These are phyloP conservation scores for Athalia cordata DNA, from an alignment of 2,888 invertebrate genomes.

Conservation along the genomic window DNA sequence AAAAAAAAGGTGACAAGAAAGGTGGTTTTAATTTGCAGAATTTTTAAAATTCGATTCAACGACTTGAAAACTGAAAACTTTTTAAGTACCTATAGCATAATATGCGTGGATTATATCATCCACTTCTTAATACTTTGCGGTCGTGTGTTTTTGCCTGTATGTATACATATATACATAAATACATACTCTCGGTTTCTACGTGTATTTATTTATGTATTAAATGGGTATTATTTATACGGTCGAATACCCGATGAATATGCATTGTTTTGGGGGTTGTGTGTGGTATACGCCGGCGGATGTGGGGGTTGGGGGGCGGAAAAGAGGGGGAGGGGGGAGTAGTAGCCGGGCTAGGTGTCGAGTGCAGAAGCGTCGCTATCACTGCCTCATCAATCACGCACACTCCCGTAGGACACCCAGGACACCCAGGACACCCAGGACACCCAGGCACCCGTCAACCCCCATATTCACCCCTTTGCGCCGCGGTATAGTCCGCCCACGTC, in stretches of 20 bases:
- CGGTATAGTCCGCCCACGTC: slow-evolving; percentile 62
- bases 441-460: slow-evolving; percentile 49
- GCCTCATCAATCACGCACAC: slow-evolving; percentile 73
- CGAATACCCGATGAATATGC: slow-evolving; percentile 69
- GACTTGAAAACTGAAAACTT: no score
- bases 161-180: background rate
- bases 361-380: slow-evolving; percentile 73
- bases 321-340: slow-evolving; percentile 58
- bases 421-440: slow-evolving; percentile 41
- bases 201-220: slow-evolving; percentile 72
- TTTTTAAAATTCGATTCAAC: no score
- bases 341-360: slow-evolving; percentile 70
- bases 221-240: slow-evolving; percentile 71
- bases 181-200: background rate
- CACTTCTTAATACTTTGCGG: background rate
- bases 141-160: background rate
- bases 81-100: no score
- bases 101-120: no score
- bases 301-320: no score
- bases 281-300: no score
- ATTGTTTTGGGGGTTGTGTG: slow-evolving; percentile 63
- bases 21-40: no score
- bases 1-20: no score
- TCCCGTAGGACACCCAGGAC: slow-evolving; percentile 53
- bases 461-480: background rate